phyloP scores from a whole-genome alignment of 1,140 invertebrate genomes.

The Nomia melanderi region DNA sequence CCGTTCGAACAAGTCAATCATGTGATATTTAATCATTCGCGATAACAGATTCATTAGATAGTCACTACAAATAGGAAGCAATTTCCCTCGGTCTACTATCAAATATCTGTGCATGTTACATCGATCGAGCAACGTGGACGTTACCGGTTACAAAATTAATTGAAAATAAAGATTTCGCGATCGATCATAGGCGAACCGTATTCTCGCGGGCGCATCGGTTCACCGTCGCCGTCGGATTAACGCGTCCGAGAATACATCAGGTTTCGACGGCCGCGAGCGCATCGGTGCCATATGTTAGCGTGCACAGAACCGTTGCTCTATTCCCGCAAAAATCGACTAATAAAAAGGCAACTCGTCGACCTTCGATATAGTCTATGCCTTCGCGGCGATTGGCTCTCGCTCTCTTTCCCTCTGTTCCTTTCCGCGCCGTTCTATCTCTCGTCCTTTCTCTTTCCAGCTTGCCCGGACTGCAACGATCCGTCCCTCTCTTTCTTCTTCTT shows the following conservation, averaged over 20 bases:
- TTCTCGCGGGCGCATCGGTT: conserved; percentile 40
- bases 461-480: too few relatives aligned
- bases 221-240: conserved; percentile 17
- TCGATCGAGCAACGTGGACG: too few relatives aligned
- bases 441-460: background rate
- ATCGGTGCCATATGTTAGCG: conserved; percentile 69
- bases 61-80: too few relatives aligned
- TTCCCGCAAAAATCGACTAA: conserved; percentile 69
- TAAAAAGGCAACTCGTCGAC: conserved; percentile 75
- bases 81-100: too few relatives aligned
- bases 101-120: too few relatives aligned
- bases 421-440: conserved; percentile 8
- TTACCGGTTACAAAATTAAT: too few relatives aligned
- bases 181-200: background rate
- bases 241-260: conserved; percentile 54
- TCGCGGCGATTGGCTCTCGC: conserved; percentile 55
- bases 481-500: background rate
- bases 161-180: background rate
- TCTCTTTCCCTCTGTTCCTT: conserved; percentile 28
- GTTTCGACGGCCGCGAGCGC: conserved; percentile 35
- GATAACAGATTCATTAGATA: too few relatives aligned
- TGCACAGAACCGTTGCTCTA: conserved; percentile 60
- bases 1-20: too few relatives aligned
- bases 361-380: conserved; percentile 74
- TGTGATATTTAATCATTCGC: too few relatives aligned